Base-by-base conservation (phyloP, 1,140 invertebrate species). In the Drosophila repletoides region DNA sequence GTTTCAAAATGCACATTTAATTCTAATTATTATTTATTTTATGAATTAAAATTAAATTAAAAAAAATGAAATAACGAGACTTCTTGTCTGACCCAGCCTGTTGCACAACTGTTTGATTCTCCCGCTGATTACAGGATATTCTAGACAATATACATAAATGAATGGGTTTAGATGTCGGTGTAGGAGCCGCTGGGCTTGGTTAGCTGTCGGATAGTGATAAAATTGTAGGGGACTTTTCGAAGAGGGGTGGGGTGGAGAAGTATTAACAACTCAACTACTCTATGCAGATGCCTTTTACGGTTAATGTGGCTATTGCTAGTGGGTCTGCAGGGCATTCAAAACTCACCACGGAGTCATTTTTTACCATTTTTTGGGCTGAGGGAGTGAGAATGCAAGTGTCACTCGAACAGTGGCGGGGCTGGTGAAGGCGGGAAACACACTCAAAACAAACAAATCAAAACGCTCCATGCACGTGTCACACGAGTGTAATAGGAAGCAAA, bases 391-490 rank as follows among this genome's bases (percentile, higher is more conserved):
- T 66, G 63, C 53, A 45, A 56, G 49, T 53, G 49, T 63, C 14
- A 52, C 36, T 34, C 21, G 0, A 24, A 7, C 2, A 15, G 10
- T 2, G 10, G 10, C 9, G 12, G 17, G 24, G 26, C 12, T 17
- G 33, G 26, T 22, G 48, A 40, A 12, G 14, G 19, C 29, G 51
- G 36, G 21, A 52, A 67, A 49, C 45, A 61, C 61, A 71, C 58
- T 72, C 65, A 72, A 72, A 69, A 69, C 66, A 72, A 72, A 72
- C 71, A 74, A 49, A 70, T 49, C 61, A 49, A 49, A 59, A 43
- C 58, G 26, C 19, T n/a, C n/a, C 34, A 51, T 60, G 55, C 67
- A 74, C 71, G 53, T 70, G 71, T 69, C 53, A 46, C 53, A 56
- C 15, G 29, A 36, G 34, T 41, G 12, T n/a, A n/a, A n/a, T n/a